Conservation (phyloP, 2,797 vertebrate species). For the Urosaurus nigricauda region DNA sequence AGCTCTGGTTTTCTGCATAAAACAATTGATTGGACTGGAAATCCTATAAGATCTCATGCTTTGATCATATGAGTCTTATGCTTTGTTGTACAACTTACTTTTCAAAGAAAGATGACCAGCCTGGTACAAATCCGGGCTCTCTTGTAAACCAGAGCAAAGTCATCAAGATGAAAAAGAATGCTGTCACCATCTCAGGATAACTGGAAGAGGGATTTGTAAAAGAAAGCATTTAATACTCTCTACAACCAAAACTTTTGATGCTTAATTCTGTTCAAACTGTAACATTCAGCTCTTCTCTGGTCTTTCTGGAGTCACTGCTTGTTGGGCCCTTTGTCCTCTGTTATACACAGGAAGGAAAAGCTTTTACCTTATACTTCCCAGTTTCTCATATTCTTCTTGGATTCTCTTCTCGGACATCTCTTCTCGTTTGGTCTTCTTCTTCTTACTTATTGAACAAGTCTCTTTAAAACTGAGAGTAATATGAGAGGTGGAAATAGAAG, state of each 20-base stretch:
- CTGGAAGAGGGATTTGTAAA: slow-evolving; percentile 73
- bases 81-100: slow-evolving; percentile 82
- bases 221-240: neutral
- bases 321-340: neutral
- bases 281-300: neutral
- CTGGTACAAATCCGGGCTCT: slow-evolving; percentile 96
- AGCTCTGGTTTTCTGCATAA: neutral
- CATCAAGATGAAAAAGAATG: slow-evolving; percentile 96
- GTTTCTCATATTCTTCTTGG: slow-evolving; percentile 93
- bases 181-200: slow-evolving; percentile 97
- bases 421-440: slow-evolving; percentile 93
- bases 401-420: slow-evolving; percentile 94
- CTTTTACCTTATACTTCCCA: slow-evolving; percentile 91
- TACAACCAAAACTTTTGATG: neutral
- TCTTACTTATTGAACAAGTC: slow-evolving; percentile 96
- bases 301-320: neutral
- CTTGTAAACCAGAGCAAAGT: slow-evolving; percentile 97
- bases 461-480: slow-evolving; percentile 89
- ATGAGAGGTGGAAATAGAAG: slow-evolving; percentile 17
- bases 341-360: neutral
- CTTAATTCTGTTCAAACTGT: neutral
- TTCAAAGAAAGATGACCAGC: slow-evolving; percentile 97
- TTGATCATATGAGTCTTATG: neutral
- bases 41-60: neutral
- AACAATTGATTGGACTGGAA: neutral